Conservation (phyloP, 2,113 vertebrate genomes). For the Psilopogon haemacephalus region DNA sequence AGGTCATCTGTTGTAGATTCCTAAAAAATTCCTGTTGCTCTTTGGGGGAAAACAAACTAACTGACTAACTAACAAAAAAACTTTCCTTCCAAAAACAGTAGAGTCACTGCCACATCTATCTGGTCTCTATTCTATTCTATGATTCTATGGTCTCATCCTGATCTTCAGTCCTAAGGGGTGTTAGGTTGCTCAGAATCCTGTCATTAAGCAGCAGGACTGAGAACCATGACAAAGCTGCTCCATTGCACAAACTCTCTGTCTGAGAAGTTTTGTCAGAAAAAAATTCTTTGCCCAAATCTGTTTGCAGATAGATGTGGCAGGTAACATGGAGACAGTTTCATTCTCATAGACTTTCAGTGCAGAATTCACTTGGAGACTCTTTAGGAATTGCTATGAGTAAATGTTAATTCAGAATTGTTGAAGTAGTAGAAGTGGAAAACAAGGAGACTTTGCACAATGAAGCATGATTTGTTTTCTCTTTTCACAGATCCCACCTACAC, state of each 20-base stretch:
- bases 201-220: not conserved
- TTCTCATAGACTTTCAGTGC: not conserved
- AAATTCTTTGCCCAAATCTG: not conserved
- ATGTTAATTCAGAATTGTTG: slow-evolving; percentile 17
- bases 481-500: slow-evolving; percentile 43
- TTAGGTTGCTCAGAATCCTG: not conserved
- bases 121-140: no score
- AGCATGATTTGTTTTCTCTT: slow-evolving; percentile 10
- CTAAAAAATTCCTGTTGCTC: not conserved
- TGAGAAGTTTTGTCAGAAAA: not conserved
- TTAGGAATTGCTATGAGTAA: not conserved
- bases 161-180: not conserved
- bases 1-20: not conserved
- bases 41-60: not conserved
- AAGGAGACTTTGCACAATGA: not conserved
- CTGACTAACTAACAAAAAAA: not conserved
- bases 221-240: not conserved
- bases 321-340: not conserved
- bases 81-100: not conserved
- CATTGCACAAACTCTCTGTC: not conserved
- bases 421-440: slow-evolving; percentile 32
- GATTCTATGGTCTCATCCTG: not conserved
- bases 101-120: not conserved
- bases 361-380: slow-evolving; percentile 2
- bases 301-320: not conserved